Conservation (phyloP, 2,888 invertebrate genomes). For the Callyntrura sp. region DNA sequence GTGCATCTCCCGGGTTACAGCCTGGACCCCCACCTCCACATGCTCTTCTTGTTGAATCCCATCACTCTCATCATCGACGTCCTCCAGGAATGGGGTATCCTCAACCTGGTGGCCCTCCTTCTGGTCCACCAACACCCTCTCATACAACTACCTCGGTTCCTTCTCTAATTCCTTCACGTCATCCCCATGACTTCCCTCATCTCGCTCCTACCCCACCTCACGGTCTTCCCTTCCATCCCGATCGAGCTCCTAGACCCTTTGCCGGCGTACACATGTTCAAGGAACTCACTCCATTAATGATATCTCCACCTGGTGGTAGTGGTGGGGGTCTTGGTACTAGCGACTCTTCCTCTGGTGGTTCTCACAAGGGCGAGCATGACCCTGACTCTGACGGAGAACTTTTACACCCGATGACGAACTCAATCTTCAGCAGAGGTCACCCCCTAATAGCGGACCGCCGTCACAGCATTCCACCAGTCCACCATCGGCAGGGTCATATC, state of each 20-base stretch:
- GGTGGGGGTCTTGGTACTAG: constrained; percentile 76
- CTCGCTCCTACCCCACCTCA: constrained; percentile 40
- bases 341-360: constrained; percentile 76
- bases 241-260: constrained; percentile 32
- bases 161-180: not conserved
- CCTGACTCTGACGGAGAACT: constrained; percentile 80
- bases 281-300: constrained; percentile 82
- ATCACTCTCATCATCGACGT: constrained; percentile 25
- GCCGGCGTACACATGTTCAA: constrained; percentile 77
- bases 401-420: constrained; percentile 90
- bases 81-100: constrained; percentile 1
- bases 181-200: constrained; percentile 46
- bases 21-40: constrained; percentile 9
- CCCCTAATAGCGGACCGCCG: constrained; percentile 10
- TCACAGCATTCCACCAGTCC: constrained; percentile 58
- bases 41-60: constrained; percentile 27
- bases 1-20: not conserved
- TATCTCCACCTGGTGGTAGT: constrained; percentile 79
- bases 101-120: not conserved
- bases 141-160: constrained; percentile 33
- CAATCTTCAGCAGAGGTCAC: constrained; percentile 87
- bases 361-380: constrained; percentile 71
- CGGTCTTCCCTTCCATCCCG: constrained; percentile 47
- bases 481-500: constrained; percentile 85
- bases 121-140: constrained; percentile 14